Conservation (phyloP, 1,140 invertebrate genomes). For the Schlechtendalia chinensis region DNA sequence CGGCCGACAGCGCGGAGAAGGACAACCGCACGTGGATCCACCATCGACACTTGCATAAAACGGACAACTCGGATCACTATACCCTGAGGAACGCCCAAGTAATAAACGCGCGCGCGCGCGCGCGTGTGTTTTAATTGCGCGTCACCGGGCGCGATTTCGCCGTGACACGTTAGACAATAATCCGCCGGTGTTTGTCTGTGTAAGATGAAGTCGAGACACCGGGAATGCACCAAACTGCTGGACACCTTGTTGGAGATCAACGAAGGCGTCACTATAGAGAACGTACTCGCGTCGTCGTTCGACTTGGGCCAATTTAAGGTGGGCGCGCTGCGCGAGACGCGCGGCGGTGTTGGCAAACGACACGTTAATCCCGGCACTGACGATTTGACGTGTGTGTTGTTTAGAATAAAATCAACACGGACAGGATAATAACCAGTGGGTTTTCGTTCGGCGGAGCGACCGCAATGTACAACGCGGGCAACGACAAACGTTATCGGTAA, state of each 20-base stretch:
- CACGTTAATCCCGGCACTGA: no score
- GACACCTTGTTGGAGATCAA: slow-evolving; percentile 62
- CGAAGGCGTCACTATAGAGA: slow-evolving; percentile 58
- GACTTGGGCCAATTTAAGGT: slow-evolving; percentile 54
- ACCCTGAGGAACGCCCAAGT: slow-evolving; percentile 42
- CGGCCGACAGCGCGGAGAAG: slow-evolving; percentile 54
- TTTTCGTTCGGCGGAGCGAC: slow-evolving; percentile 72
- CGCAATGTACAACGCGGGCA: slow-evolving; percentile 60
- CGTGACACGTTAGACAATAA: no score
- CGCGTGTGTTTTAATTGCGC: no score
- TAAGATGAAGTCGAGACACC: slow-evolving; percentile 58
- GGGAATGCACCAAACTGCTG: slow-evolving; percentile 61
- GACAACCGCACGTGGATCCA: slow-evolving; percentile 55
- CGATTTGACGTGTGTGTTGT: not conserved
- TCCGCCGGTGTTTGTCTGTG: not conserved
- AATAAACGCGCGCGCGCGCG: not conserved
- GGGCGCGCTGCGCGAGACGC: not conserved
- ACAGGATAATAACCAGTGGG: slow-evolving; percentile 60
- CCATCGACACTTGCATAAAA: slow-evolving; percentile 53
- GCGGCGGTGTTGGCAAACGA: no score
- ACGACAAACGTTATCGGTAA: slow-evolving; percentile 62
- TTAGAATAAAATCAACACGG: slow-evolving; percentile 62
- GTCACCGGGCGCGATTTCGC: no score
- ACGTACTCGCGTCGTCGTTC: slow-evolving; percentile 60
- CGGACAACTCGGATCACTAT: not conserved